Evolutionary conservation across 2,888 invertebrate species (phyloP).

Genomic region (Lasioglossum marginatum): DNA sequence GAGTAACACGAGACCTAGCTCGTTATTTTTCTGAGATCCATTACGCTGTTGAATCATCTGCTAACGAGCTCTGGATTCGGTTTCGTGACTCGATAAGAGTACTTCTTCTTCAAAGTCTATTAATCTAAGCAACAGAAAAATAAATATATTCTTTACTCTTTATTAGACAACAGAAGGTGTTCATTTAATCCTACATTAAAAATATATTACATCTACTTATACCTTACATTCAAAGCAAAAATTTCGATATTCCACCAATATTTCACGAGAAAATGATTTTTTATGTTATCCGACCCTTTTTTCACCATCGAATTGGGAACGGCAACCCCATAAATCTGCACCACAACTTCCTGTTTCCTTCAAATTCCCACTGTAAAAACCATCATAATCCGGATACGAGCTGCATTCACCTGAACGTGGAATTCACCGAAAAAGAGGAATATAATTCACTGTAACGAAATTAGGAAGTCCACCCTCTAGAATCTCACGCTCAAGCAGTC

Average conservation of each 20-base stretch:
- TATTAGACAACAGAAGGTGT: neutral
- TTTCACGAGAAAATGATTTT: slow-evolving; percentile 19
- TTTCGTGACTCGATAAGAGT: slow-evolving; percentile 22
- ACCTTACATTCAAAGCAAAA: too few species aligned
- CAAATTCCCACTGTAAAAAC: slow-evolving; percentile 59
- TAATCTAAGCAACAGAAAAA: neutral
- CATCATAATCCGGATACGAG: slow-evolving; percentile 40
- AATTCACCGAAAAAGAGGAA: neutral
- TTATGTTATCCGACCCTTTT: slow-evolving; percentile 39
- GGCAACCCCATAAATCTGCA: slow-evolving; percentile 40
- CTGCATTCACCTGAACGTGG: slow-evolving; percentile 14
- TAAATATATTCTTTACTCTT: neutral
- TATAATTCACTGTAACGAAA: slow-evolving; percentile 41
- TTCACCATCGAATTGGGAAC: slow-evolving; percentile 37
- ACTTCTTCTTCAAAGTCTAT: neutral
- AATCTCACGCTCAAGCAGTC: slow-evolving; percentile 50
- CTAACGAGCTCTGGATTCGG: slow-evolving; percentile 61
- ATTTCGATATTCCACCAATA: too few species aligned
- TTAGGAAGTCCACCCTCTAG: slow-evolving; percentile 54
- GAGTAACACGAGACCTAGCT: slow-evolving; percentile 64
- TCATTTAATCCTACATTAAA: neutral
- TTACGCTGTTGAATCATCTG: slow-evolving; percentile 63
- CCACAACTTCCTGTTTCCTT: slow-evolving; percentile 61
- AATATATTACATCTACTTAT: neutral
- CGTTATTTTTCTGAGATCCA: slow-evolving; percentile 43